phyloP scores from a whole-genome alignment of 37 sponge, comb jelly and placozoan species.

The Trichoplax adhaerens region DNA sequence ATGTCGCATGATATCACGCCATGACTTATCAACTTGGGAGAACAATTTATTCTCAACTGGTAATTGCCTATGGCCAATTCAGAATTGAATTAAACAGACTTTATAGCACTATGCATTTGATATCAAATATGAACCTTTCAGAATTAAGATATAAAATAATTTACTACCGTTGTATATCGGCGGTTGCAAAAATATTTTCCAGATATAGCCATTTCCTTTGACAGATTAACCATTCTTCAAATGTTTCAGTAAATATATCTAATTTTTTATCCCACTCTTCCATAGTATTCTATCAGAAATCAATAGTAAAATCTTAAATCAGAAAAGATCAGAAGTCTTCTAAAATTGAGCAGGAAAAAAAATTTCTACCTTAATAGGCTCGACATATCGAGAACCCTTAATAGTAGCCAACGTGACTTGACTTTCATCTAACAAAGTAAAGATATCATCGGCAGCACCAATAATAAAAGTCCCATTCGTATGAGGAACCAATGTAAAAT shows the following conservation, averaged over 20 bases:
- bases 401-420: constrained; percentile 48
- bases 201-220: constrained; percentile 67
- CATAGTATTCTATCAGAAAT: constrained; percentile 19
- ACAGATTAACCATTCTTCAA: constrained; percentile 48
- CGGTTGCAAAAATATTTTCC: constrained; percentile 47
- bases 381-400: constrained; percentile 46
- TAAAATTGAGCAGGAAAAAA: background rate
- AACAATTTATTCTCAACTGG: constrained; percentile 33
- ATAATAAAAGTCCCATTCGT: constrained; percentile 8
- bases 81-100: background rate
- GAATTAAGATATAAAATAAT: background rate
- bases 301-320: background rate
- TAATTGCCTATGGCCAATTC: constrained; percentile 21
- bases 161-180: constrained; percentile 36
- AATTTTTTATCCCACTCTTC: constrained; percentile 49
- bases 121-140: background rate
- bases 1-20: constrained; percentile 40
- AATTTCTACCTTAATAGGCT: constrained; percentile 31
- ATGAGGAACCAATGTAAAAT: constrained; percentile 32
- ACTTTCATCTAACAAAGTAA: constrained; percentile 45
- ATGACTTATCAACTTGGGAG: constrained; percentile 51
- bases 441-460: constrained; percentile 39
- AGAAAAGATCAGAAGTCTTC: background rate
- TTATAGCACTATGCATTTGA: background rate
- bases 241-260: constrained; percentile 26